Evolutionary conservation across 2,888 invertebrate genomes (phyloP).

Genomic region (Camptogramma bilineatum): DNA sequence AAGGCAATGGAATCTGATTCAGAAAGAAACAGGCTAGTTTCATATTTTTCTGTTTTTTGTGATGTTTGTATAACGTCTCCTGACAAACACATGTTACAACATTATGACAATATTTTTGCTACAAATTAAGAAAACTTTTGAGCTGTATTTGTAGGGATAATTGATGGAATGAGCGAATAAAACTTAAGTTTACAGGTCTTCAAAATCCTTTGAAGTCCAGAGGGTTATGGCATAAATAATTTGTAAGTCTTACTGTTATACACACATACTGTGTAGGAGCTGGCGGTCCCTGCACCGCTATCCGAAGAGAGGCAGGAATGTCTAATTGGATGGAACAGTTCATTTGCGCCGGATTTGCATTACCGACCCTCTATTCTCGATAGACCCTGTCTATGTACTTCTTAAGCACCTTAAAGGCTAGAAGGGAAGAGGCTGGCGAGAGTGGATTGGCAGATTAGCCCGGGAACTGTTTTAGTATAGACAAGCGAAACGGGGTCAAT

Average conservation of each 20-base stretch:
- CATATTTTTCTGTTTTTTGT: no score
- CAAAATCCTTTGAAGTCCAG: no score
- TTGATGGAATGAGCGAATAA: no score
- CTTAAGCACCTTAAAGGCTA: conserved; percentile 9
- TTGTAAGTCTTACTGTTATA: neutral
- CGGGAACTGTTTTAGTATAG: neutral
- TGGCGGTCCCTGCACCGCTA: conserved; percentile 10
- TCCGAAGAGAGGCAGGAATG: conserved; percentile 23
- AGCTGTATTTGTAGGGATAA: no score
- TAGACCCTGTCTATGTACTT: neutral
- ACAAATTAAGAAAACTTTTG: no score
- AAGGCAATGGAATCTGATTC: no score
- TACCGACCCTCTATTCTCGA: conserved; percentile 24
- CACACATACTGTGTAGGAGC: conserved; percentile 4
- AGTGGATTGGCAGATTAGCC: conserved; percentile 16
- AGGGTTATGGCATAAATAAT: no score
- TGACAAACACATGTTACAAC: no score
- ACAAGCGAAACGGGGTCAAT: neutral
- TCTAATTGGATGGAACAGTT: conserved; percentile 45
- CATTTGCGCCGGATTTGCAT: conserved; percentile 41
- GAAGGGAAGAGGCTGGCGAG: neutral
- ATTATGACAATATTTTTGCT: no score
- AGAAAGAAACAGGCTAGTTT: no score
- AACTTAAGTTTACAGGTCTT: no score
- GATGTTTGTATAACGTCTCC: no score